Evolutionary conservation across 2,113 vertebrate genomes (phyloP).

Genomic region (Pelmatolapia mariae): DNA sequence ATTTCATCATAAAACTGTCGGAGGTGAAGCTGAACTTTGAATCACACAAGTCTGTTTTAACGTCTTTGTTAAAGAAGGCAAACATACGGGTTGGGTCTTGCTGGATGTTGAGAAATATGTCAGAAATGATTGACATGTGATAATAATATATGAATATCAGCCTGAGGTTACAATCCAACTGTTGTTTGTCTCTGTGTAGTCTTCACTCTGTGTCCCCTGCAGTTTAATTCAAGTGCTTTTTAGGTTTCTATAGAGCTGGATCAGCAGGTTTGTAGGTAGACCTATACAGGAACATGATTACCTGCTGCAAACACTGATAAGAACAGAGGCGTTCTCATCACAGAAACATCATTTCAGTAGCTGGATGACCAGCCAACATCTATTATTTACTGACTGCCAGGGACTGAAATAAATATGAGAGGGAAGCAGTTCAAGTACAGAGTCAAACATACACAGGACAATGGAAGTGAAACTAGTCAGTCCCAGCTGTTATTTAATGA

Average conservation of each 20-base stretch:
- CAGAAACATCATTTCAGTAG: neutral
- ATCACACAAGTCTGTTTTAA: accelerated
- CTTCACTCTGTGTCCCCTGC: neutral
- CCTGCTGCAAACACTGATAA: neutral
- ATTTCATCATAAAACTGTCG: neutral
- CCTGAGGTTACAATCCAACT: neutral
- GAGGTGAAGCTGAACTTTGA: neutral
- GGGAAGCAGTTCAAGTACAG: no score
- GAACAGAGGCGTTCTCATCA: neutral
- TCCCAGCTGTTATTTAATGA: neutral
- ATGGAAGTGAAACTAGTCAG: neutral
- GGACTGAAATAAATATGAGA: neutral
- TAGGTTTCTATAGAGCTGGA: neutral
- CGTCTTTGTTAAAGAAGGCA: accelerated
- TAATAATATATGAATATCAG: neutral
- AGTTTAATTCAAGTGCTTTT: neutral
- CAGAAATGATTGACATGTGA: accelerated
- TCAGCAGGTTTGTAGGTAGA: accelerated
- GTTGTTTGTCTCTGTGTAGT: neutral
- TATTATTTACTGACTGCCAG: neutral
- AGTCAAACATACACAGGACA: neutral
- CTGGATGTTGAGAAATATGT: neutral
- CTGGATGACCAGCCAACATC: neutral
- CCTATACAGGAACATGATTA: accelerated
- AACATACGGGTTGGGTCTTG: accelerated